Evolutionary conservation across 37 sponge, comb jelly and placozoan species (phyloP), one percentile per base, ranked within the genome.

Genomic region (Chondrilla cf. caribensis): DNA sequence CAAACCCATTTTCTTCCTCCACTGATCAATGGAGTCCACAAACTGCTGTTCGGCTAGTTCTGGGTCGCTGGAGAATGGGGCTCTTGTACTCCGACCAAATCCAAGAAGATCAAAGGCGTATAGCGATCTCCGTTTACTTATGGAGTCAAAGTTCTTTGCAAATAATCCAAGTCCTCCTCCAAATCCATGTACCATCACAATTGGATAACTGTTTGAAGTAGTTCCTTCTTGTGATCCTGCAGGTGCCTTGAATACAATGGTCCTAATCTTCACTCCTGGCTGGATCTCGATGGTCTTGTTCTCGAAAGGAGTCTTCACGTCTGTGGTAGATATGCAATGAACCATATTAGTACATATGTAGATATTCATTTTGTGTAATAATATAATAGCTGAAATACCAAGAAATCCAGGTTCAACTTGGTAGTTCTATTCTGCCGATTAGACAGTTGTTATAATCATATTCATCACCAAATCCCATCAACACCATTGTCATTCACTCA

Each of bases 181-280:
- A 55, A 97, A 90, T 8, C 98, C 98, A 71, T 97, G 98, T 25
- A 97, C 71, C 86, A 97, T 84, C 11, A 97, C 95, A 2, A 97
- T 71, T 29, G 97, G 95, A 9, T 71, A 29, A n/a, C 60, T 80
- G 22, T 29, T 18, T 15, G 43, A 32, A 15, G 75, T 29, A 18
- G 66, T 18, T 40, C 25, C 24, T 0, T 14, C 41, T 24, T 39
- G 42, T 73, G 41, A 3, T 4, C 2, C 43, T 14, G 40, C 0
- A 3, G 40, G 8, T 6, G 67, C 17, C 19, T 28, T n/a, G 70
- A 82, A 29, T 26, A 64, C 22, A 28, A 73, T 33, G 21, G 67
- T 82, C 18, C 70, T 58, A 2, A 83, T 80, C 28, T 51, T 39
- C 3, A 58, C 22, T 5, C 82, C 82, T 32, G 58, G 64, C 21